Evolutionary conservation across 2,888 invertebrate genomes (phyloP).

Genomic region (Drosophila histrio): DNA sequence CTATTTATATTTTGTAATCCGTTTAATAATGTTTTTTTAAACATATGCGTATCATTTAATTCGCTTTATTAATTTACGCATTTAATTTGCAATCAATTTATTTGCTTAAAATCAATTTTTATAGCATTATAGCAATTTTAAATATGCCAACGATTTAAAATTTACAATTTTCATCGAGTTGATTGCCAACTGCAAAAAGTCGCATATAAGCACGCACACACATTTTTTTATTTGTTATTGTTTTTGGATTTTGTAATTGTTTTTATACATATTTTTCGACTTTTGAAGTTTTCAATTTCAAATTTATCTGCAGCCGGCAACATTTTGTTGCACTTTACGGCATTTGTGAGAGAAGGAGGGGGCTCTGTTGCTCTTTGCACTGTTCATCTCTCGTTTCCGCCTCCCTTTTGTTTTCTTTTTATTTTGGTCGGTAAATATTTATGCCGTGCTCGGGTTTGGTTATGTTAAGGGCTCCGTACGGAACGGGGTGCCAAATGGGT

Average conservation of each 20-base stretch:
- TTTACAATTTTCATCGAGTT: neutral
- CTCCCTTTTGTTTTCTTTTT: neutral
- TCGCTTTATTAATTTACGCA: neutral
- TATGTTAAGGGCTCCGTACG: constrained; percentile 8
- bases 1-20: too few relatives aligned
- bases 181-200: neutral
- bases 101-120: constrained; percentile 4
- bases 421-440: constrained; percentile 38
- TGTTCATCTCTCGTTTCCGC: neutral
- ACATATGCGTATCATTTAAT: neutral
- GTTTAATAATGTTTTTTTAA: too few relatives aligned
- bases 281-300: constrained; percentile 25
- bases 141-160: neutral
- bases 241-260: constrained; percentile 9
- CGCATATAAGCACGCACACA: constrained; percentile 52
- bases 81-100: neutral
- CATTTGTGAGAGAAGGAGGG: neutral
- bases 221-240: constrained; percentile 6
- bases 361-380: neutral
- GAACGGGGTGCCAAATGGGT: constrained; percentile 46
- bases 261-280: constrained; percentile 13
- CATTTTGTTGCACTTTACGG: constrained; percentile 32
- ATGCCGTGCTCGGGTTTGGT: constrained; percentile 1
- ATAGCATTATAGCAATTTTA: neutral
- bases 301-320: constrained; percentile 23